These are phyloP conservation scores for Podabrus alpinus DNA, from an alignment of 2,888 invertebrate species.

Conservation along the genomic window DNA sequence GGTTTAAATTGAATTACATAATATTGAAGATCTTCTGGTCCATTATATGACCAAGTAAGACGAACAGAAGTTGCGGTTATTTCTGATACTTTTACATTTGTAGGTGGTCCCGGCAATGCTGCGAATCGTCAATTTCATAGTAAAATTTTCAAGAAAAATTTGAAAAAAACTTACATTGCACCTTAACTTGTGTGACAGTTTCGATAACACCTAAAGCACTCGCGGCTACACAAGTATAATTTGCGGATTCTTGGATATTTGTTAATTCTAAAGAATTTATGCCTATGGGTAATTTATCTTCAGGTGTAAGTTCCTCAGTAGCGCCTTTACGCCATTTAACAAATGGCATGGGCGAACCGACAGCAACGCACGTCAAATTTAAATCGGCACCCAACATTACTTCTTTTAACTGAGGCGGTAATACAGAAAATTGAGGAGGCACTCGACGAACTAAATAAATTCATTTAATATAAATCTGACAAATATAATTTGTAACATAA, in stretches of 20 bases:
- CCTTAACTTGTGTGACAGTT: constrained; percentile 85
- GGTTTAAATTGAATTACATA: constrained; percentile 97
- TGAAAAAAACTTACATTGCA: constrained; percentile 86
- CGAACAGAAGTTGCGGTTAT: constrained; percentile 92
- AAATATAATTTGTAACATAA: not conserved
- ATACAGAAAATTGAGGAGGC: constrained; percentile 93
- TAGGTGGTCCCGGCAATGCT: constrained; percentile 92
- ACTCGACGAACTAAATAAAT: constrained; percentile 83
- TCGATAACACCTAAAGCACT: constrained; percentile 93
- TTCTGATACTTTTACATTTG: constrained; percentile 87
- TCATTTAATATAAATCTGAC: constrained; percentile 8
- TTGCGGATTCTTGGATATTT: constrained; percentile 89
- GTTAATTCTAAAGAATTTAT: constrained; percentile 85
- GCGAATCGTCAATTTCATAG: constrained; percentile 35
- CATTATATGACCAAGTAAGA: constrained; percentile 90
- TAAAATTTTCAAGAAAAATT: not conserved
- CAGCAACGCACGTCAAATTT: constrained; percentile 95
- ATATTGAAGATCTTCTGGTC: constrained; percentile 88
- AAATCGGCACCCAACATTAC: constrained; percentile 90
- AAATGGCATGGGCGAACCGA: constrained; percentile 97
- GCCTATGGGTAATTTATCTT: constrained; percentile 83
- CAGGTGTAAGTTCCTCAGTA: constrained; percentile 82
- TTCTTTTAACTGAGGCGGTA: constrained; percentile 82
- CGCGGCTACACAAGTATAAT: constrained; percentile 96
- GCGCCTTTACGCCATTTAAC: constrained; percentile 91